Conservation (phyloP, 30 jellyfish, hydroid and myxozoan genomes). For the Hydractinia symbiolongicarpus region DNA sequence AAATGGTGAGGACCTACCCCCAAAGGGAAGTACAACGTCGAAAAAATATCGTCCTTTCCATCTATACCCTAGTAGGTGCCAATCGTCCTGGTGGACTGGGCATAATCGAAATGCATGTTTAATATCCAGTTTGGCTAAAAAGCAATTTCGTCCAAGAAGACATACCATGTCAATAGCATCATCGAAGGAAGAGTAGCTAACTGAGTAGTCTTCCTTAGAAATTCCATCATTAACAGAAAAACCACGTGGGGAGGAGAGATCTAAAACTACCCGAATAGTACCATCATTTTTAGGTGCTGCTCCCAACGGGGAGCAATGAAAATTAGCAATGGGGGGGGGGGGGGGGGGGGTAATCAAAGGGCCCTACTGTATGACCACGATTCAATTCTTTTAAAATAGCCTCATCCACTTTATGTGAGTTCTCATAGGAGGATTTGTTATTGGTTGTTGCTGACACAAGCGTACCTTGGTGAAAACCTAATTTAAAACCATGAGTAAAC, state of each 20-base stretch:
- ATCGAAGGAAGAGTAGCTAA: not conserved
- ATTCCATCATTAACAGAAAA: not conserved
- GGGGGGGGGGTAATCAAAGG: not conserved
- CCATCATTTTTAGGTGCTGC: not conserved
- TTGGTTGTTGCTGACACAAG: not conserved
- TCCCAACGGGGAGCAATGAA: slow-evolving; percentile 2
- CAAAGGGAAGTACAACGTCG: not conserved
- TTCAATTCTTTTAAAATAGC: not conserved
- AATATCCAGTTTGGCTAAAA: not conserved
- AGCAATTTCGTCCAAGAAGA: not conserved
- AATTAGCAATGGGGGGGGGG: not conserved
- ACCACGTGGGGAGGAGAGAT: not conserved
- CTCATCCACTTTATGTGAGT: not conserved
- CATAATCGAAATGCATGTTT: not conserved
- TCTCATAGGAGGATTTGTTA: not conserved
- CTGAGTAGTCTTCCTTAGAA: not conserved
- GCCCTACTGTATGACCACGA: not conserved
- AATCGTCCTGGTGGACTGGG: not conserved
- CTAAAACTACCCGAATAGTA: not conserved
- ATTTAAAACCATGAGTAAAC: not conserved
- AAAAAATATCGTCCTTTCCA: not conserved
- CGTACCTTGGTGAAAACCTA: not conserved
- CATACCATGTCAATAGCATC: not conserved
- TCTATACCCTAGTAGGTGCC: not conserved
- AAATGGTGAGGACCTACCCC: not conserved